These are phyloP conservation scores for Dasysyrphus albostriatus DNA, from an alignment of 2,888 invertebrate genomes.

Conservation along the genomic window DNA sequence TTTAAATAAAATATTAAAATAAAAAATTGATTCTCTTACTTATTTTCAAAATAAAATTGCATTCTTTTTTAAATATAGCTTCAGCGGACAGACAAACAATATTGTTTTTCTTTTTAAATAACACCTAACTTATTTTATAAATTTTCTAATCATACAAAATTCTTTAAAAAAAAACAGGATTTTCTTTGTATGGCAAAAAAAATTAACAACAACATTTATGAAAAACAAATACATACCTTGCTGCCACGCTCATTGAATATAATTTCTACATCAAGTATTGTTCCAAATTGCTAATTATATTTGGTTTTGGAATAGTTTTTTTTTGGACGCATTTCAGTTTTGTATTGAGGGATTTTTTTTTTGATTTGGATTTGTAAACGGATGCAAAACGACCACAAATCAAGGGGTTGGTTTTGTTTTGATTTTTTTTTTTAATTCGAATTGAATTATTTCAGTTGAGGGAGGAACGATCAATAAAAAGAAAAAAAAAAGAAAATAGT, in stretches of 20 bases:
- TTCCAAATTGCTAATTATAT: conserved; percentile 94
- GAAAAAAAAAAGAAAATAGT: conserved; percentile 71
- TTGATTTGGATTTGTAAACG: conserved; percentile 70
- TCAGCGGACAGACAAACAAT: conserved; percentile 3
- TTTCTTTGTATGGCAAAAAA: conserved; percentile 43
- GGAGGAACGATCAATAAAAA: conserved; percentile 76
- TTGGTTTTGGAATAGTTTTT: conserved; percentile 44
- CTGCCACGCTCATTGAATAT: conserved; percentile 99
- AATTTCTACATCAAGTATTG: conserved; percentile 99
- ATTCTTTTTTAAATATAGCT: not conserved
- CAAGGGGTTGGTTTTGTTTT: conserved; percentile 76
- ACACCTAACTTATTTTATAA: not conserved
- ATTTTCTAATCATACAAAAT: not conserved
- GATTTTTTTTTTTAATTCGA: conserved; percentile 28
- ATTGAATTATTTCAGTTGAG: conserved; percentile 66
- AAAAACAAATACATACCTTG: conserved; percentile 91
- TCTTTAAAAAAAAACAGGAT: conserved; percentile 7
- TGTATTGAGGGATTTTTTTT: conserved; percentile 60
- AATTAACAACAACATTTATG: conserved; percentile 53
- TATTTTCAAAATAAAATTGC: not conserved
- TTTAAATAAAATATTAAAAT: not conserved
- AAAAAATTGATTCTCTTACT: not conserved
- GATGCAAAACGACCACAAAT: conserved; percentile 76
- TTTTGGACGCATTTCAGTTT: conserved; percentile 69
- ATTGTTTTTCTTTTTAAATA: not conserved